Evolutionary conservation across 2,888 invertebrate genomes (phyloP), one percentile per base, ranked within the genome.

Genomic region (Eurytoma adleriae): DNA sequence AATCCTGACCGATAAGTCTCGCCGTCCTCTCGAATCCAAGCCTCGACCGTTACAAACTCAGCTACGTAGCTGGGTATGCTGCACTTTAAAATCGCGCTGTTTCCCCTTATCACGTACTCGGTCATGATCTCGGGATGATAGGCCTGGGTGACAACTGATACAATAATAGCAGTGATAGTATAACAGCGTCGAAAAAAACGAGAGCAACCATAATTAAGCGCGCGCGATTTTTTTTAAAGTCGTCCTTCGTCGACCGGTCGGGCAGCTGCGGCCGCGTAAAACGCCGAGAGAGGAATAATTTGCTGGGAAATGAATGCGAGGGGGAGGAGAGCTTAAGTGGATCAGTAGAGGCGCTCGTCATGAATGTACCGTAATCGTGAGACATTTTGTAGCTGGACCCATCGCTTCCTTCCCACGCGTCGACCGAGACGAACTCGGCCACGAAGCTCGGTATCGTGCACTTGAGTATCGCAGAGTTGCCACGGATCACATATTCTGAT

Each of bases 371-470:
- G 91, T 96, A 96, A 91, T 95, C 93, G 87, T 93, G 92, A 86
- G 93, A 93, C 85, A 94, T 94, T 88, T 94, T 92, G 91, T 94
- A 96, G 91, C 95, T 94, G 86, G 94, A 93, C 84, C 93, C 94
- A 84, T 93, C 93, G 84, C 92, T 92, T 84, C 93, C 93, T 82
- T 92, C 90, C 97, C 97, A 97, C 83, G 96, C 94, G 89, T 96
- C 95, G 70, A 98, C 97, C 89, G 95, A 94, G 69, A 98, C 96
- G 91, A 97, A 98, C 92, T 98, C 97, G 78, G 96, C 95, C 81
- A 97, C 96, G 91, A 97, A 97, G 84, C 96, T 96, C 54, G 97
- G 97, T 87, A 97, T 96, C 87, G 95, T 96, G 91, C 97, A 97
- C 91, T 96, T 96, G 78, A 97, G 91, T 78, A 97, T 95, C 40